phyloP scores from a whole-genome alignment of 2,888 invertebrate species.

The Drosophila dives region DNA sequence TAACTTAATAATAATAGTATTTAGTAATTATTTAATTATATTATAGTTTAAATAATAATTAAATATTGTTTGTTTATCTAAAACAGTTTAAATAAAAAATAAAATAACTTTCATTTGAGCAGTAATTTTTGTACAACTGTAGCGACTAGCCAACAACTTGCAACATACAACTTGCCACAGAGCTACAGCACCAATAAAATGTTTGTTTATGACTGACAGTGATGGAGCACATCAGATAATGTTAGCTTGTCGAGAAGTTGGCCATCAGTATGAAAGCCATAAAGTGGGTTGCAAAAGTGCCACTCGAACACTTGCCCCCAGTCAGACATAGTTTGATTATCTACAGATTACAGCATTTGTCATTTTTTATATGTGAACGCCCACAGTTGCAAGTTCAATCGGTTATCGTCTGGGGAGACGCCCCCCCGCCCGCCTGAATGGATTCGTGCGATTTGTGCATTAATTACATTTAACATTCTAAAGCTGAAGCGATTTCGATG shows the following conservation, averaged over 20 bases:
- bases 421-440: conserved; percentile 26
- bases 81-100: too few relatives aligned
- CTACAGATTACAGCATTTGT: conserved; percentile 11
- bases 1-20: not conserved
- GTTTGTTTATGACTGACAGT: conserved; percentile 68
- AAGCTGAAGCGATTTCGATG: conserved; percentile 11
- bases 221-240: conserved; percentile 66
- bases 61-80: too few relatives aligned
- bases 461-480: conserved; percentile 61
- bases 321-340: conserved; percentile 7
- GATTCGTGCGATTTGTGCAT: conserved; percentile 53
- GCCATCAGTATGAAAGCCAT: conserved; percentile 23
- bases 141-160: not conserved
- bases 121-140: not conserved
- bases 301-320: conserved; percentile 15
- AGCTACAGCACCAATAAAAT: conserved; percentile 46
- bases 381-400: conserved; percentile 36
- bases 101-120: not conserved
- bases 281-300: conserved; percentile 10
- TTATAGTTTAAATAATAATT: not conserved
- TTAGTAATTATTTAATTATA: not conserved
- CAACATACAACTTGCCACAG: conserved; percentile 1
- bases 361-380: conserved; percentile 36
- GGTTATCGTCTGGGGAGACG: conserved; percentile 52
- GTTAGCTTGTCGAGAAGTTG: conserved; percentile 33